Evolutionary conservation across 2,888 invertebrate species (phyloP).

Genomic region (Drosophila setosimentum): DNA sequence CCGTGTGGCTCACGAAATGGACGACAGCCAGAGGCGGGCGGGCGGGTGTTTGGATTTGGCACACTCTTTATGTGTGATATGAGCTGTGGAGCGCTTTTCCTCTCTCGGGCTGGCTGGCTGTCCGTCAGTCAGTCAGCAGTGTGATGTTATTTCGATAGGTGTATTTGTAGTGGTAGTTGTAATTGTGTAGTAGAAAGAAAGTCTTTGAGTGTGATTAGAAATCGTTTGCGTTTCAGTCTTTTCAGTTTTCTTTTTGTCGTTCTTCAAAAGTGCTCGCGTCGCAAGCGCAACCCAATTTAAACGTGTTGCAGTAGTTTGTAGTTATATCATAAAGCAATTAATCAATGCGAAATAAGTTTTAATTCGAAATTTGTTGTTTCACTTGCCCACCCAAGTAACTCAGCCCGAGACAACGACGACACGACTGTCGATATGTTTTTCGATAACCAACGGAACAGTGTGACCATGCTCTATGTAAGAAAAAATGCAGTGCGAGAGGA

Average conservation of each 20-base stretch:
- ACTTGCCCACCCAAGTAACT: constrained; percentile 62
- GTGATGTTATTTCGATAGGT: constrained; percentile 57
- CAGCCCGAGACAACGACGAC: constrained; percentile 78
- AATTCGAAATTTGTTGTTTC: constrained; percentile 57
- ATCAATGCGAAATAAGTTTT: constrained; percentile 64
- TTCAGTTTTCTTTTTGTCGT: constrained; percentile 59
- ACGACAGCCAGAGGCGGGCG: constrained; percentile 5
- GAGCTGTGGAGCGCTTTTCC: constrained; percentile 58
- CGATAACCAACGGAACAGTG: constrained; percentile 16
- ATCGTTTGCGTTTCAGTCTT: constrained; percentile 69
- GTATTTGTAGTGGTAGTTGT: constrained; percentile 2
- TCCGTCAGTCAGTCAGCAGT: constrained; percentile 43
- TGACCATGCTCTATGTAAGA: constrained; percentile 10
- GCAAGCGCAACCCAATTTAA: constrained; percentile 54
- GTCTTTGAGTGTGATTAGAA: constrained; percentile 70
- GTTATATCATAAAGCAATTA: constrained; percentile 69
- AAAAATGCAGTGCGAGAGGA: not conserved
- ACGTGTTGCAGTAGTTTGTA: constrained; percentile 45
- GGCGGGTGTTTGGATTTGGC: constrained; percentile 53
- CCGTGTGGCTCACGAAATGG: constrained; percentile 41
- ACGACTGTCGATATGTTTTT: constrained; percentile 44
- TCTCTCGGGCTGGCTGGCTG: constrained; percentile 30
- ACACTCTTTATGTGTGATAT: constrained; percentile 57
- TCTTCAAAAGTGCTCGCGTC: constrained; percentile 52
- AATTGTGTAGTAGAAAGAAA: constrained; percentile 53